Base-by-base conservation (phyloP, 2,888 invertebrate genomes). In the Drosophila leonis region DNA sequence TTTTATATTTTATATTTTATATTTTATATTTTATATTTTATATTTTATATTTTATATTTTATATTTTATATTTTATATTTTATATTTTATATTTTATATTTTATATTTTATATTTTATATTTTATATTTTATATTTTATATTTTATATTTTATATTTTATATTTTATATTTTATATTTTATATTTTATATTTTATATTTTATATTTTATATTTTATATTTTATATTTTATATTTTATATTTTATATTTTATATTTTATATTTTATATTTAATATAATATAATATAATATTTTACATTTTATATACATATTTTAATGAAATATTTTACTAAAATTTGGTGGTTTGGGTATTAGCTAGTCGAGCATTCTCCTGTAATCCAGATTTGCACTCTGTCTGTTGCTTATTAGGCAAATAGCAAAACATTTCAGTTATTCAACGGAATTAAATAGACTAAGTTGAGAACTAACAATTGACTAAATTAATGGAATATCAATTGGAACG, bases 341-440 rank as follows among this genome's bases (percentile, higher is more conserved):
- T 18, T 3, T 31, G n/a, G 29, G 29, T 1, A 49, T 33, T 20
- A 20, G 5, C 18, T 29, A 49, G 37, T 33, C 33, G 20, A 31
- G 6, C 15, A 56, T 4, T 7, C 13, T 20, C 29, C 9, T 13
- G 13, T 13, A 54, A 18, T 18, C 10, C 0, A 4, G 8, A 59
- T 31, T 48, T 33, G 3, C 10, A 31, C 12, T 12, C 12, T n/a
- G 48, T 31, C 18, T 27, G n/a, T 15, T 41, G 39, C 18, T 4
- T 27, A 9, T 20, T 35, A n/a, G 33, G 27, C 29, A 63, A 51
- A 33, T 42, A 10, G 10, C 48, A 42, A 24, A 3, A 24, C 15
- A 24, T 48, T 66, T 48, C 15, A 18, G 8, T 59, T 57, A 48
- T 48, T 48, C 18, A 57, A 59, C 15, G 1, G 0, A 46, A 65